Base-by-base conservation (phyloP, 2,888 invertebrate genomes). In the Carpatolechia fugitivella region DNA sequence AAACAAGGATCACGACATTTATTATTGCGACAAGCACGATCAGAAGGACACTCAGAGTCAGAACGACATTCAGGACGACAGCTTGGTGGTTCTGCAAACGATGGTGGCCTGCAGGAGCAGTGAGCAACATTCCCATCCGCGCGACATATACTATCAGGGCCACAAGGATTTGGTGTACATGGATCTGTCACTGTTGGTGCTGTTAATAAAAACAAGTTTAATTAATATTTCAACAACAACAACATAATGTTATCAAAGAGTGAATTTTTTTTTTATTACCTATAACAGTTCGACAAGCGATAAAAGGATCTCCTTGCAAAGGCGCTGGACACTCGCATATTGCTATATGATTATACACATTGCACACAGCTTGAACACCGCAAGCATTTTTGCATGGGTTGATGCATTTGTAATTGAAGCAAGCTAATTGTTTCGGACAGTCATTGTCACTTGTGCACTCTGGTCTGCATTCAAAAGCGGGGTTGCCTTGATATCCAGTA, bases 261-360 rank as follows among this genome's bases (percentile, higher is more conserved):
- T n/a, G n/a, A n/a, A n/a, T n/a, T n/a, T n/a, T n/a, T n/a, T n/a
- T n/a, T n/a, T 44, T 20, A 68, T 58, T 70, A 91, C 93, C 87
- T 71, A 87, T 76, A 58, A 91, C 88, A 49, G 81, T 91, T 48
- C 91, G 90, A 74, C 96, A 96, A 59, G 92, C 92, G 59, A 91
- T 92, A 72, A 96, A 95, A 20, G 96, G 95, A 88, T 96, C 95
- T 56, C 97, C 97, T 36, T 93, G 93, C 64, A 93, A 93, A 46
- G 94, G 94, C 11, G 91, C 78, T 13, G 93, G 92, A 76, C 96
- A 96, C 58, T 93, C 93, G 76, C 96, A 96, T 60, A 93, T 93
- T 1, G 96, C 95, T 36, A 94, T 92, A 70, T 96, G 96, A 74
- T 95, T 94, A 62, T 94, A 92, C 1, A 95, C 95, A 58, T 93